phyloP scores from a whole-genome alignment of 1,140 invertebrate species.

The Anastrepha ludens region DNA sequence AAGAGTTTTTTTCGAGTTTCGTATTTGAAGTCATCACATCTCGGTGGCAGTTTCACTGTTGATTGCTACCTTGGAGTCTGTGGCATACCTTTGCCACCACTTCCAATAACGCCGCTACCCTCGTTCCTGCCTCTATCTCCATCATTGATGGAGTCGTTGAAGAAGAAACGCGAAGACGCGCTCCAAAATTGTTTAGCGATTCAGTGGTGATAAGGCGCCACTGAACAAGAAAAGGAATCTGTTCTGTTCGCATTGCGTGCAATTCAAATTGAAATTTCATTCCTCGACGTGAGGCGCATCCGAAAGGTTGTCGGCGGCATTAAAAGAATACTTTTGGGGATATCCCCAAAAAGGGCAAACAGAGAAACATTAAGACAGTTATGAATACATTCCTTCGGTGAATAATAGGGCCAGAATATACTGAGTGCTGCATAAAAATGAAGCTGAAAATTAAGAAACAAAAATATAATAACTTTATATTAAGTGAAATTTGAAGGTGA shows the following conservation, averaged over 20 bases:
- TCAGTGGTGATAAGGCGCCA: constrained; percentile 51
- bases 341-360: constrained; percentile 17
- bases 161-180: constrained; percentile 48
- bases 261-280: constrained; percentile 64
- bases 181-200: constrained; percentile 49
- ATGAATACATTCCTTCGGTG: neutral
- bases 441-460: neutral
- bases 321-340: constrained; percentile 40
- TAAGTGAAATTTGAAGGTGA: neutral
- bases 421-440: neutral
- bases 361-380: constrained; percentile 5
- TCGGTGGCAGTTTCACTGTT: neutral
- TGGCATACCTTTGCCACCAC: constrained; percentile 56
- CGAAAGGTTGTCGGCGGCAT: constrained; percentile 67
- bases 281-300: constrained; percentile 71
- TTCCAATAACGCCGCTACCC: neutral
- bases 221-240: constrained; percentile 37
- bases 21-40: neutral
- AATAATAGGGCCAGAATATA: neutral
- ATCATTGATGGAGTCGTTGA: constrained; percentile 54
- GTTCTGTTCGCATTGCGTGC: constrained; percentile 47
- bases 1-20: neutral
- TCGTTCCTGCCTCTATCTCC: neutral
- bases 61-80: constrained; percentile 52
- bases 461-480: neutral